These are phyloP conservation scores for Danaus melanippus DNA, from an alignment of 1,140 invertebrate species.

Conservation along the genomic window DNA sequence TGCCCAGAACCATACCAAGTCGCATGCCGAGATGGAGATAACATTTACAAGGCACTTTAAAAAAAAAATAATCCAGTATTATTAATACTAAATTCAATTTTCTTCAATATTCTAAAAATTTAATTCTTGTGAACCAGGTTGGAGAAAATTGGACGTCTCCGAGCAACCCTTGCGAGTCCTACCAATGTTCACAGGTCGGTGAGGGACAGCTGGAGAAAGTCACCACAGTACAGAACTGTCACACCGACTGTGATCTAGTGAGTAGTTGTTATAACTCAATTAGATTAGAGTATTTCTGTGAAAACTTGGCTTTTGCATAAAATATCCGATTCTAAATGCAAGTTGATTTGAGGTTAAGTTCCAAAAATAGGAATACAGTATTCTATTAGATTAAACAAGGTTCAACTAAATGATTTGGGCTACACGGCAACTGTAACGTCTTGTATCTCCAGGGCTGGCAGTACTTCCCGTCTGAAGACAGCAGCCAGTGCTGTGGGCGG, in stretches of 20 bases:
- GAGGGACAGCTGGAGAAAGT: slow-evolving; percentile 60
- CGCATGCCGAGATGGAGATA: slow-evolving; percentile 75
- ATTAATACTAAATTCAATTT: no score
- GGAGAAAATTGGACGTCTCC: slow-evolving; percentile 74
- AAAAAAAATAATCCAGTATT: no score
- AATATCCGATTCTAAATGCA: no score
- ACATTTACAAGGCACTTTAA: slow-evolving; percentile 69
- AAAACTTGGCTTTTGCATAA: no score
- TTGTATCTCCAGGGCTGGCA: slow-evolving; percentile 51
- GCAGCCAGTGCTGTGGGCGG: slow-evolving; percentile 76
- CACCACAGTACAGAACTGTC: slow-evolving; percentile 58
- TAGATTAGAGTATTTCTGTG: no score
- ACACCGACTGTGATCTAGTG: slow-evolving; percentile 45
- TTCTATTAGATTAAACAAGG: no score
- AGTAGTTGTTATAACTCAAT: slow-evolving; percentile 8
- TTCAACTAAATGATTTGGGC: no score
- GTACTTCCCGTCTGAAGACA: slow-evolving; percentile 46
- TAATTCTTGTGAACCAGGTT: slow-evolving; percentile 35
- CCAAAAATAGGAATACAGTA: no score
- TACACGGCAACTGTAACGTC: neutral
- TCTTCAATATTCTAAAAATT: no score
- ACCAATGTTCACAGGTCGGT: slow-evolving; percentile 63
- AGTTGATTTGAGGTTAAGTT: no score
- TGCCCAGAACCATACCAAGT: slow-evolving; percentile 74
- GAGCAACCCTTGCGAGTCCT: slow-evolving; percentile 70